phyloP scores from a whole-genome alignment of 2,888 invertebrate species.

The Archaeoteleia sp. region DNA sequence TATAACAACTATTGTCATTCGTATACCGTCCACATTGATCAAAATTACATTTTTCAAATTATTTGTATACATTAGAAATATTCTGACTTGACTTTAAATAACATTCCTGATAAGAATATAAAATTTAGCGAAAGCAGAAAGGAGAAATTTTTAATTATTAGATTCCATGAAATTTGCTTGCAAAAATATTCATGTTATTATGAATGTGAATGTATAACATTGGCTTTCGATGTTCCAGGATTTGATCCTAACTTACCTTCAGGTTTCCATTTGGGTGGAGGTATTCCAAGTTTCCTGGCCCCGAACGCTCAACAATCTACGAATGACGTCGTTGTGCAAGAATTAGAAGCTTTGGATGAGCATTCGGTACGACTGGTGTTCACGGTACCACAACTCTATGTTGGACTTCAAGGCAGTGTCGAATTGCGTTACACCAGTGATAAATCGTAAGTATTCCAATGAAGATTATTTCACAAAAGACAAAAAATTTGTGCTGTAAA shows the following conservation, averaged over 20 bases:
- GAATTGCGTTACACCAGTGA: constrained; percentile 89
- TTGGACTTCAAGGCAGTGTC: constrained; percentile 90
- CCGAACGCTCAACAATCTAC: constrained; percentile 48
- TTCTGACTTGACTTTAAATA: too few species aligned
- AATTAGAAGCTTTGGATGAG: constrained; percentile 85
- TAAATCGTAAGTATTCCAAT: constrained; percentile 78
- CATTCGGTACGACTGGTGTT: constrained; percentile 88
- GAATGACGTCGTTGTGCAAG: constrained; percentile 78
- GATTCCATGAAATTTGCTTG: too few species aligned
- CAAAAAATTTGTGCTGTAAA: too few species aligned
- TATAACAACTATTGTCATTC: too few species aligned
- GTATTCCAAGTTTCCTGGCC: constrained; percentile 53
- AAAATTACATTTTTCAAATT: too few species aligned
- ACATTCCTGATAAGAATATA: too few species aligned
- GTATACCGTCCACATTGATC: too few species aligned
- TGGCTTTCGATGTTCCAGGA: not conserved
- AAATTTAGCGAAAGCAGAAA: too few species aligned
- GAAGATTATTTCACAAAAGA: not conserved
- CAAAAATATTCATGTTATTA: too few species aligned
- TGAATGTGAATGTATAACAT: too few species aligned
- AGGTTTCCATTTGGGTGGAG: constrained; percentile 58
- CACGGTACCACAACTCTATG: constrained; percentile 86
- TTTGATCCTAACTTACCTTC: constrained; percentile 58
- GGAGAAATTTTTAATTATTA: too few species aligned
- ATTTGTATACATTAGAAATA: too few species aligned